Evolutionary conservation across 2,888 invertebrate species (phyloP), one percentile per base, ranked within the genome.

Genomic region (Microctonus hyperodae): DNA sequence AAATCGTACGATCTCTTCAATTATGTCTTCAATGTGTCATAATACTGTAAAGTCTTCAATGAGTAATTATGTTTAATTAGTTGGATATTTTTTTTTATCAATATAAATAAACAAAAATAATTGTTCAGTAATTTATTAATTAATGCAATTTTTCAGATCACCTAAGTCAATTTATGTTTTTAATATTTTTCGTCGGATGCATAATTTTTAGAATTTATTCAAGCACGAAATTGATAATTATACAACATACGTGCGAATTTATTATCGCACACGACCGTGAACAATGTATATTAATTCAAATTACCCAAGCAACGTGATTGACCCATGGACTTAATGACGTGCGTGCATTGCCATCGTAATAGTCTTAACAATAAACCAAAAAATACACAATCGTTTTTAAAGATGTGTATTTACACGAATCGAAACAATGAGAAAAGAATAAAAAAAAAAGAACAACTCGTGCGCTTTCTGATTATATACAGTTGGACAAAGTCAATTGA

Each of bases 401-500:
- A 51, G 10, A 22, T 22, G 23, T 51, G 9, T 23, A 22, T 33
- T 6, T 10, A 48, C 25, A 48, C 20, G 44, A 5, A 44, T 20
- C 16, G 5, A 20, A 44, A 44, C 44, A 44, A 44, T 28, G n/a
- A 28, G 25, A 25, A 23, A 51, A 25, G 9, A 28, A 57, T n/a
- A 33, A 59, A n/a, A 59, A 48, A 9, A 33, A 10, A 7, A 20
- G 6, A 33, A 16, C 13, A 56, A 56, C 22, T 22, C 23, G 13
- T 35, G 13, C 20, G 37, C 13, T 33, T n/a, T 7, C n/a, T 50
- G 35, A 37, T 64, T 57, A 50, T 4, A 20, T 44, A 16, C 50
- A 64, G 16, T 50, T 35, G 23, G 13, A 11, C 57, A 64, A 58
- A 64, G 56, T 64, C 48, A 58, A 57, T 64, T 64, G 64, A 64